phyloP scores from a whole-genome alignment of 2,797 vertebrate genomes.

The Hoplostethus mediterraneus region DNA sequence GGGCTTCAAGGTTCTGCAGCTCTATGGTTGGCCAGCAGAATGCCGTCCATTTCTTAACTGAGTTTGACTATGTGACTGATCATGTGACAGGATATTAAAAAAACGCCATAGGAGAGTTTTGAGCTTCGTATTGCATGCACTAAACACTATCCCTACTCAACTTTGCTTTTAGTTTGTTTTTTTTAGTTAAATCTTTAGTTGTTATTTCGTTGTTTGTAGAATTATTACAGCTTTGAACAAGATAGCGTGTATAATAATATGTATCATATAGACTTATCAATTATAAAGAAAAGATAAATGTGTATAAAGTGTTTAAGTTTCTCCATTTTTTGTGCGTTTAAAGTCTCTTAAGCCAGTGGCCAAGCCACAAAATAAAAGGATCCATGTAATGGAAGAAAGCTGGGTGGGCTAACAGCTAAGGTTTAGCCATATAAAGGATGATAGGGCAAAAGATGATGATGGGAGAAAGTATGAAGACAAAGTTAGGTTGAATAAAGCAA shows the following conservation, averaged over 20 bases:
- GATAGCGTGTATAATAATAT: constrained; percentile 73
- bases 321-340: constrained; percentile 63
- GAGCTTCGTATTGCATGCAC: constrained; percentile 72
- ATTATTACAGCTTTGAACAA: constrained; percentile 71
- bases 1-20: constrained; percentile 24
- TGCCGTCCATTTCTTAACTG: constrained; percentile 39
- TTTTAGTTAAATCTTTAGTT: constrained; percentile 44
- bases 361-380: constrained; percentile 53
- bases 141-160: constrained; percentile 54
- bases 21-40: constrained; percentile 23
- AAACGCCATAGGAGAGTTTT: constrained; percentile 59
- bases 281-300: constrained; percentile 62
- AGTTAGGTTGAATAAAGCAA: neutral
- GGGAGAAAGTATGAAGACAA: neutral
- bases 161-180: constrained; percentile 60
- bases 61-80: constrained; percentile 31
- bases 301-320: constrained; percentile 63
- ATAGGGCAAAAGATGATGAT: neutral
- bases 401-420: neutral
- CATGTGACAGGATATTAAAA: constrained; percentile 18
- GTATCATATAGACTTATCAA: constrained; percentile 60
- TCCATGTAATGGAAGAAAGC: constrained; percentile 21
- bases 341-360: constrained; percentile 67
- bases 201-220: constrained; percentile 64
- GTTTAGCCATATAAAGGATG: constrained; percentile 7